phyloP scores from a whole-genome alignment of 2,888 invertebrate genomes.

The Leptopilina drosophilae region DNA sequence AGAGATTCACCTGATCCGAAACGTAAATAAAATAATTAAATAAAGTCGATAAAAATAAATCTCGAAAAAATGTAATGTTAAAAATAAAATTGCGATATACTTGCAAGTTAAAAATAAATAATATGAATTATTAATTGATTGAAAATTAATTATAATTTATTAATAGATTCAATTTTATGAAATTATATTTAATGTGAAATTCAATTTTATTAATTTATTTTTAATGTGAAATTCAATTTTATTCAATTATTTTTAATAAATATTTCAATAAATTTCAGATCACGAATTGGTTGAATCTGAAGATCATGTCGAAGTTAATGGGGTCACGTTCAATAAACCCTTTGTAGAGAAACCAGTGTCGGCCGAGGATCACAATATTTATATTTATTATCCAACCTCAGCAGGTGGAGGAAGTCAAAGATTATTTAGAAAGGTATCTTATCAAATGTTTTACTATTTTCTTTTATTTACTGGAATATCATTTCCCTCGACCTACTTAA shows the following conservation, averaged over 20 bases:
- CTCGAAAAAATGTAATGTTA: no score
- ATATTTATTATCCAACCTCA: slow-evolving; percentile 99
- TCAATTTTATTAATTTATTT: no score
- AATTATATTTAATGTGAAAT: no score
- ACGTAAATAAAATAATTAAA: slow-evolving; percentile 80
- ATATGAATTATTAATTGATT: no score
- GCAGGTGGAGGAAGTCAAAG: slow-evolving; percentile 99
- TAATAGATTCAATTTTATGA: no score
- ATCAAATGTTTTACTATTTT: neutral
- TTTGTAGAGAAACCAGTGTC: slow-evolving; percentile 99
- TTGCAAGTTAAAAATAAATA: no score
- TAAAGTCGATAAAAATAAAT: slow-evolving; percentile 5
- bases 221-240: no score
- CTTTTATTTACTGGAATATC: neutral
- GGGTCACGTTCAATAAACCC: slow-evolving; percentile 96
- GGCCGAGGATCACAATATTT: slow-evolving; percentile 99
- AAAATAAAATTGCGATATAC: no score
- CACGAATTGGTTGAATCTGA: slow-evolving; percentile 96
- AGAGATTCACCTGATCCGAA: slow-evolving; percentile 94
- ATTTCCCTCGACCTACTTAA: neutral
- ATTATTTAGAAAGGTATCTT: slow-evolving; percentile 93
- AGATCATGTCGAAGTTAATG: slow-evolving; percentile 98
- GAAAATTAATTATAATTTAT: no score
- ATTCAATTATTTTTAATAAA: no score
- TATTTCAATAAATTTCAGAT: no score